These are phyloP conservation scores for Aricia artaxerxes DNA, from an alignment of 2,888 invertebrate species.

Conservation along the genomic window DNA sequence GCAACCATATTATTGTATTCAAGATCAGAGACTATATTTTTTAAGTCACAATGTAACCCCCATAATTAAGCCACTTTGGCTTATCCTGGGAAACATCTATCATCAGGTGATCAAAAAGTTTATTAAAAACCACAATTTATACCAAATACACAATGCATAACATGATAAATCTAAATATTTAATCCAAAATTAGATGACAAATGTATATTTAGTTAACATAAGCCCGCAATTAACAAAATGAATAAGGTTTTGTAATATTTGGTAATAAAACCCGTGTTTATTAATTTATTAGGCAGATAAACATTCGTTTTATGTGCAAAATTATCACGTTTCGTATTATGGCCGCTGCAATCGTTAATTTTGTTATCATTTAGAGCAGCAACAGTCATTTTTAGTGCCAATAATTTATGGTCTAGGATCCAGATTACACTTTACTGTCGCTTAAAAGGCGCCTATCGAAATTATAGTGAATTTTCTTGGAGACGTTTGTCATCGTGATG, in stretches of 20 bases:
- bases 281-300: conserved; percentile 28
- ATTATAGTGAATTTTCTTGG: neutral
- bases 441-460: neutral
- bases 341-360: conserved; percentile 22
- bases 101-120: neutral
- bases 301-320: conserved; percentile 26
- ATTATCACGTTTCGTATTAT: conserved; percentile 29
- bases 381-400: conserved; percentile 15
- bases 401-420: neutral
- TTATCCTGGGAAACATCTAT: neutral
- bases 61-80: too few species aligned
- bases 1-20: too few species aligned
- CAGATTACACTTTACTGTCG: neutral
- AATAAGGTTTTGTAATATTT: conserved; percentile 22
- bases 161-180: neutral
- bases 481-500: neutral
- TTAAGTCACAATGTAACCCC: too few species aligned
- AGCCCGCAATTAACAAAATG: conserved; percentile 28
- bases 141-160: neutral
- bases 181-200: neutral
- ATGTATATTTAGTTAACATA: conserved; percentile 11
- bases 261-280: conserved; percentile 23
- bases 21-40: too few species aligned
- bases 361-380: conserved; percentile 18
- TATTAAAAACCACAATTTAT: neutral